Conservation (phyloP, 1,140 invertebrate genomes). For the Gyrodactylus salaris region DNA sequence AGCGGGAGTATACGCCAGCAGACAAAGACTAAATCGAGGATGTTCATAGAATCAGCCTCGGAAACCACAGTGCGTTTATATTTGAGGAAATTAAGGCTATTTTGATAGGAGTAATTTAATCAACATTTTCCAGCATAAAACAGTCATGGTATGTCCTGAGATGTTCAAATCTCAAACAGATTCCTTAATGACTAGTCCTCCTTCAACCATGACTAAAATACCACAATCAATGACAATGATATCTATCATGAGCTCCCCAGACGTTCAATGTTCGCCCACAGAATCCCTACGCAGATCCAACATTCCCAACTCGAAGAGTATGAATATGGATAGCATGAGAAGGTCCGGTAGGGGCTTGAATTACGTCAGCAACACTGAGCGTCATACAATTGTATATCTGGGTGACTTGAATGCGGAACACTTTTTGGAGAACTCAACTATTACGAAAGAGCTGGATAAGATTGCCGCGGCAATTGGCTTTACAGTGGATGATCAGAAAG, state of each 20-base stretch:
- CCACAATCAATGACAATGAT: neutral
- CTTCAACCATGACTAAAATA: no score
- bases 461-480: neutral
- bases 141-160: neutral
- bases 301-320: neutral
- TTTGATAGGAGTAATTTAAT: neutral
- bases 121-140: neutral
- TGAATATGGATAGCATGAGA: neutral
- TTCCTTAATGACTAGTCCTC: no score
- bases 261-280: no score
- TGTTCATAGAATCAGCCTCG: neutral
- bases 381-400: neutral
- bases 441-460: neutral
- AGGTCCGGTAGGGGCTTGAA: neutral
- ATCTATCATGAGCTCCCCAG: neutral
- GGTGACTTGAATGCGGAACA: no score
- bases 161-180: neutral
- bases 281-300: no score
- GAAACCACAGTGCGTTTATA: neutral
- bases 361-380: neutral
- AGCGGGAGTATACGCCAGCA: neutral
- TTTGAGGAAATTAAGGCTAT: neutral
- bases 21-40: neutral
- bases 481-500: no score
- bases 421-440: neutral